Percentiles rank a stretch among this genome's conserved stretches.
phyloP scores from a whole-genome alignment of 2,113 vertebrate genomes.

The Calidris pygmaea region DNA sequence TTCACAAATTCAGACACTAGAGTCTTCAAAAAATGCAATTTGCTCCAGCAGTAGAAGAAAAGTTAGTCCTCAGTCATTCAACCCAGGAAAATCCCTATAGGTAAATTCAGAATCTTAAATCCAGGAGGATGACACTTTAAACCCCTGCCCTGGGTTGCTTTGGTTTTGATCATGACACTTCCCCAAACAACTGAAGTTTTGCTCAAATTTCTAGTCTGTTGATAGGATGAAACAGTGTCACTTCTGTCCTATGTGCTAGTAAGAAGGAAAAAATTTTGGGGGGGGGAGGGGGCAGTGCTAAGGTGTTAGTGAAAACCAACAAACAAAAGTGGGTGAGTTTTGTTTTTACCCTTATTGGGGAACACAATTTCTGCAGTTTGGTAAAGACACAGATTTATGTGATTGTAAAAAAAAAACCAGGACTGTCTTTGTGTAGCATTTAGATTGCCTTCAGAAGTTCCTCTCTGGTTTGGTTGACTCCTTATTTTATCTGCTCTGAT shows the following conservation, averaged over 20 bases:
- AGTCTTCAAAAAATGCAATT: no score
- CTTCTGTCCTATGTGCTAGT: not conserved
- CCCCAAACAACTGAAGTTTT: not conserved
- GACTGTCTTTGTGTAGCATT: not conserved
- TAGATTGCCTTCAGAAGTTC: not conserved
- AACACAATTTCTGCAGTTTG: not conserved
- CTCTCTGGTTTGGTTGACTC: not conserved
- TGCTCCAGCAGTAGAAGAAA: no score
- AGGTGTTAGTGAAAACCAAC: not conserved
- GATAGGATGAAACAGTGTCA: not conserved
- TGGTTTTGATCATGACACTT: not conserved
- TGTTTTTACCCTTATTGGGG: not conserved
- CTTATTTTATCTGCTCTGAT: not conserved
- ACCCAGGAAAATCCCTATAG: no score
- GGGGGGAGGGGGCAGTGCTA: not conserved
- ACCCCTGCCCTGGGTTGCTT: not conserved
- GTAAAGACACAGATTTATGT: not conserved
- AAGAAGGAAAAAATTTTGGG: not conserved
- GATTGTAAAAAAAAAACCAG: not conserved
- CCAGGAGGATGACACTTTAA: not conserved
- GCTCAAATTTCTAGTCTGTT: not conserved
- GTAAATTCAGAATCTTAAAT: not conserved
- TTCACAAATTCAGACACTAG: no score
- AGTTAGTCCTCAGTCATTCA: no score
- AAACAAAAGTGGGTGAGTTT: not conserved